Conservation (phyloP, 2,797 vertebrate genomes). For the Lemur catta region DNA sequence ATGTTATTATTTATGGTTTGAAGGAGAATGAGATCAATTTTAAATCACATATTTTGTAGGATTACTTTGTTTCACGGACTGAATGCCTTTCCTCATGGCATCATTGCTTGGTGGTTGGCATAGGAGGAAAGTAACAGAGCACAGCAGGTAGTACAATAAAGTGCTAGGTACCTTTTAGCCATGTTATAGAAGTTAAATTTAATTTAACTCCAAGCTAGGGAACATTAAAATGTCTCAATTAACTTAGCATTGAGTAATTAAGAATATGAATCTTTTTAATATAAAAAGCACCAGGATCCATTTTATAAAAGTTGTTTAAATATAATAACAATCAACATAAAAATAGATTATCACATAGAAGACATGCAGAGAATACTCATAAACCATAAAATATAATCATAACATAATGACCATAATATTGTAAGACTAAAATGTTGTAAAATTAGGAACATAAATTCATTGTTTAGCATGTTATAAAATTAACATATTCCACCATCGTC, state of each 20-base stretch:
- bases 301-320: slow-evolving; percentile 73
- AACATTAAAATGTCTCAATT: slow-evolving; percentile 46
- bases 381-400: slow-evolving; percentile 45
- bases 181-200: slow-evolving; percentile 33
- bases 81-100: background rate
- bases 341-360: slow-evolving; percentile 27
- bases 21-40: background rate
- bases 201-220: slow-evolving; percentile 34
- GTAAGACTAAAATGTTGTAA: slow-evolving; percentile 30
- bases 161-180: background rate
- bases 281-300: slow-evolving; percentile 61
- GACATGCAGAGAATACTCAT: slow-evolving; percentile 29
- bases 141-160: background rate
- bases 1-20: background rate
- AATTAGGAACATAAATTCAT: slow-evolving; percentile 55
- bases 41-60: background rate
- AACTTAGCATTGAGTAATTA: slow-evolving; percentile 61
- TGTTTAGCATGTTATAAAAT: slow-evolving; percentile 18
- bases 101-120: background rate
- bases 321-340: slow-evolving; percentile 60
- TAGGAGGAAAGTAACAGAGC: background rate
- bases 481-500: background rate
- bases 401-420: background rate
- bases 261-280: slow-evolving; percentile 77
- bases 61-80: background rate